These are phyloP conservation scores for Epinephelus moara DNA, from an alignment of 2,113 vertebrate genomes.

Conservation along the genomic window DNA sequence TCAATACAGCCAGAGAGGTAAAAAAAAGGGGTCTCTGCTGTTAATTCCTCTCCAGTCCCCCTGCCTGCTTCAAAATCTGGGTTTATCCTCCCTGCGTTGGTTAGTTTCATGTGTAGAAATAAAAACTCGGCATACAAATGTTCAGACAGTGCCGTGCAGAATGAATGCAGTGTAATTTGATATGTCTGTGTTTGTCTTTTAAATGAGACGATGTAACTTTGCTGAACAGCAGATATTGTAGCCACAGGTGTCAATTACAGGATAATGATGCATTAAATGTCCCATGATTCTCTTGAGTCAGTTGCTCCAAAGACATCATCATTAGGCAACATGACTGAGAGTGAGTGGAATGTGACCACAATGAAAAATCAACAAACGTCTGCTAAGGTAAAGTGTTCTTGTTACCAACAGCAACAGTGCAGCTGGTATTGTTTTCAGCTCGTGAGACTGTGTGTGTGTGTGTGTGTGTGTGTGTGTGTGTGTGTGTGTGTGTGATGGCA, in stretches of 20 bases:
- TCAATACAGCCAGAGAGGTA: conserved; percentile 74
- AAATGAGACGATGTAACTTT: background rate
- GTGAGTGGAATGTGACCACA: background rate
- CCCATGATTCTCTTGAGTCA: background rate
- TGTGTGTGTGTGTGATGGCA: too few species aligned
- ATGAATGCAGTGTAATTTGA: background rate
- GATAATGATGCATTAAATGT: background rate
- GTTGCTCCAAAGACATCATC: background rate
- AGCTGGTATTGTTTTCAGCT: too few species aligned
- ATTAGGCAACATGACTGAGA: background rate
- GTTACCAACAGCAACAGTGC: too few species aligned
- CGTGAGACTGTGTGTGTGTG: too few species aligned
- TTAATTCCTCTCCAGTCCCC: conserved; percentile 50
- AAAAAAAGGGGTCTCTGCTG: conserved; percentile 54
- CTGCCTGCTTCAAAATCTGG: conserved; percentile 44
- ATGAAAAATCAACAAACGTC: background rate
- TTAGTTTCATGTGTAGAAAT: conserved; percentile 36
- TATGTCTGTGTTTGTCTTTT: background rate
- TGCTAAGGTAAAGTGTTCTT: background rate
- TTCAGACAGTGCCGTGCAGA: background rate
- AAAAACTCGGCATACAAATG: background rate
- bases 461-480: too few species aligned
- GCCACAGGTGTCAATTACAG: background rate
- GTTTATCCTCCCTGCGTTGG: conserved; percentile 41
- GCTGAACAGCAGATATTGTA: background rate